phyloP scores from a whole-genome alignment of 1,140 invertebrate genomes.

The Solenopsis fugax region DNA sequence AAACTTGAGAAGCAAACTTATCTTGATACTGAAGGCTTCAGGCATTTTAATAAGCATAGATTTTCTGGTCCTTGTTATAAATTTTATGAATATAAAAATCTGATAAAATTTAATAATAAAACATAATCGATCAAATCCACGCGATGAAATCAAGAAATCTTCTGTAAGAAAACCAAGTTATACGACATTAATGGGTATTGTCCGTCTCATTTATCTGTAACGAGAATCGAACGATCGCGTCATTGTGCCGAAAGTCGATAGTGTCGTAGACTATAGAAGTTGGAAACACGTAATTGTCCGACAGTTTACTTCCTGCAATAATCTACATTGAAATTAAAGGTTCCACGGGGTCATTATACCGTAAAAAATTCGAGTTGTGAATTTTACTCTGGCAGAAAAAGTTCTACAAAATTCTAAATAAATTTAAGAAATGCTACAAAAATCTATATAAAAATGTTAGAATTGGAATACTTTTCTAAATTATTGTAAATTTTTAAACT shows the following conservation, averaged over 20 bases:
- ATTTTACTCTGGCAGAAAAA: not conserved
- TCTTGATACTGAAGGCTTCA: not conserved
- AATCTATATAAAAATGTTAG: too few relatives aligned
- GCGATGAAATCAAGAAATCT: not conserved
- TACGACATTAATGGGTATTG: constrained; percentile 34
- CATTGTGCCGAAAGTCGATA: constrained; percentile 30
- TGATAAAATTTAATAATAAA: not conserved
- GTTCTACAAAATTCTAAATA: too few relatives aligned
- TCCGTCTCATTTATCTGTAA: constrained; percentile 47
- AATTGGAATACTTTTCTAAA: too few relatives aligned
- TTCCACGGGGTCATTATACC: not conserved
- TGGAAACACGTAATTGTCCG: constrained; percentile 30
- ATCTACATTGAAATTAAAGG: constrained; percentile 14
- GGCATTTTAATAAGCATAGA: not conserved
- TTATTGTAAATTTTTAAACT: too few relatives aligned
- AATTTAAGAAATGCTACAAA: too few relatives aligned
- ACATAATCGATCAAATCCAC: not conserved
- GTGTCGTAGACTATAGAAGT: constrained; percentile 4
- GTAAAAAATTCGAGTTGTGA: not conserved
- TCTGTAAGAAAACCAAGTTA: not conserved
- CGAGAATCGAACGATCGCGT: constrained; percentile 30
- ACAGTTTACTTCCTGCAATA: constrained; percentile 14
- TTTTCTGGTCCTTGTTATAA: not conserved
- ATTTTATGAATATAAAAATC: not conserved
- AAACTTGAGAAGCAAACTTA: constrained; percentile 1